Evolutionary conservation across 1,140 invertebrate species (phyloP), one percentile per base, ranked within the genome.

Genomic region (Cotesia glomerata): DNA sequence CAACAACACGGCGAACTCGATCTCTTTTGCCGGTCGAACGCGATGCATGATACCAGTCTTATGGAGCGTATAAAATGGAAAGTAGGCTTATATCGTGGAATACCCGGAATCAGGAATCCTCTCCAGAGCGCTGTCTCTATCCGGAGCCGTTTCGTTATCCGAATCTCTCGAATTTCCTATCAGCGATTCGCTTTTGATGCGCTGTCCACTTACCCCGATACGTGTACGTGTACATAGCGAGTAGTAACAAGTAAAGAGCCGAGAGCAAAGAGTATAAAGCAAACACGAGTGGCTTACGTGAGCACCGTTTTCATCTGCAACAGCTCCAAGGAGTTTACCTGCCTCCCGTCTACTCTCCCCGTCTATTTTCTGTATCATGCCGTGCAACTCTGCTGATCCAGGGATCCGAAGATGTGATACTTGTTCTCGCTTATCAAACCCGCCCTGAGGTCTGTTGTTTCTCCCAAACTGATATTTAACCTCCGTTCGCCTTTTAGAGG

Each of bases 201-300:
- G 9, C 14, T 16, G 56, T 26, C 26, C 56, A 18, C 56, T 58
- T 58, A 18, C 18, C 56, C 26, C 18, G 8, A 16, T 18, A 18
- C 5, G 26, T 18, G 7, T 26, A 18, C 26, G 26, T 26, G 16
- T 26, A 45, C 11, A 8, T 0, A 45, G 11, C 3, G 39, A 9
- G 11, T 45, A 45, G 39, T 45, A 26, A 45, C 11, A 45, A 45
- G 39, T 45, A 45, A 45, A 45, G 39, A 45, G 39, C 39, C 26
- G 26, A 26, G 26, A 26, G 26, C 26, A 26, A 26, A 26, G 11
- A 45, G 7, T 45, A 9, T 5, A 18, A 18, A 26, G 56, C 18
- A 58, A 58, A 58, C 56, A 58, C n/a, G 26, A 58, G 14, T 58
- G 56, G 56, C 56, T 58, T 58, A 58, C 56, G 56, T 58, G 56